These are phyloP conservation scores for Aplochiton taeniatus DNA, from an alignment of 2,797 vertebrate species.

Conservation along the genomic window DNA sequence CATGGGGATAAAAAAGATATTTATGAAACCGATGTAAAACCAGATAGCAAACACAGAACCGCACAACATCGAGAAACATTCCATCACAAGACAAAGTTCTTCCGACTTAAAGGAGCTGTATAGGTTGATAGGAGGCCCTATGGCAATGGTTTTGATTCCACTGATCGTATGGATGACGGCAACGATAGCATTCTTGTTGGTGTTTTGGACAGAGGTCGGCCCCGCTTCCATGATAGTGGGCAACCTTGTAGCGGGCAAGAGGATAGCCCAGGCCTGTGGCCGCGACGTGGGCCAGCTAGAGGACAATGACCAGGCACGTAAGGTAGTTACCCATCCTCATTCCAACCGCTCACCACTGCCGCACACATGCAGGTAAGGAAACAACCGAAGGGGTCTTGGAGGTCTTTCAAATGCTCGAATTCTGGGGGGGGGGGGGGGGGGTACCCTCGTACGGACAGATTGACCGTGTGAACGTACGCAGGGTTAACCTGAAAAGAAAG, in stretches of 20 bases:
- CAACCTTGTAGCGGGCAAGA: slow-evolving; percentile 94
- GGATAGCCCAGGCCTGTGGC: slow-evolving; percentile 93
- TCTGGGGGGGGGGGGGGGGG: too few relatives aligned
- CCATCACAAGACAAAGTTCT: too few relatives aligned
- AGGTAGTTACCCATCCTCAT: slow-evolving; percentile 73
- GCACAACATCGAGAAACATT: too few relatives aligned
- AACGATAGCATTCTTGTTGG: slow-evolving; percentile 18
- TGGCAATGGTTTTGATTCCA: slow-evolving; percentile 11
- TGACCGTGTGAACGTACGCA: too few relatives aligned
- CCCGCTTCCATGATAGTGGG: slow-evolving; percentile 97
- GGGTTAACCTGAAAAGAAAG: not conserved
- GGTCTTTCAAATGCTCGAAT: too few relatives aligned
- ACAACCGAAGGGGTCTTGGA: too few relatives aligned
- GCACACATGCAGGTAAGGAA: slow-evolving; percentile 39
- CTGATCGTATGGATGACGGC: not conserved
- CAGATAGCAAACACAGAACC: too few relatives aligned
- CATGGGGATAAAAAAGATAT: too few relatives aligned
- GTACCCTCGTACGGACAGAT: too few relatives aligned
- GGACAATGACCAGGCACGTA: slow-evolving; percentile 93
- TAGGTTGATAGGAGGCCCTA: too few relatives aligned
- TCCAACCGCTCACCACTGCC: slow-evolving; percentile 42
- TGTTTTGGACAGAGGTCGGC: slow-evolving; percentile 83
- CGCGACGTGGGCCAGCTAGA: slow-evolving; percentile 90
- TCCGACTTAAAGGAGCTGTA: too few relatives aligned
- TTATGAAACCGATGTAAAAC: too few relatives aligned